phyloP scores from a whole-genome alignment of 2,113 vertebrate species.

The Clinocottus analis region DNA sequence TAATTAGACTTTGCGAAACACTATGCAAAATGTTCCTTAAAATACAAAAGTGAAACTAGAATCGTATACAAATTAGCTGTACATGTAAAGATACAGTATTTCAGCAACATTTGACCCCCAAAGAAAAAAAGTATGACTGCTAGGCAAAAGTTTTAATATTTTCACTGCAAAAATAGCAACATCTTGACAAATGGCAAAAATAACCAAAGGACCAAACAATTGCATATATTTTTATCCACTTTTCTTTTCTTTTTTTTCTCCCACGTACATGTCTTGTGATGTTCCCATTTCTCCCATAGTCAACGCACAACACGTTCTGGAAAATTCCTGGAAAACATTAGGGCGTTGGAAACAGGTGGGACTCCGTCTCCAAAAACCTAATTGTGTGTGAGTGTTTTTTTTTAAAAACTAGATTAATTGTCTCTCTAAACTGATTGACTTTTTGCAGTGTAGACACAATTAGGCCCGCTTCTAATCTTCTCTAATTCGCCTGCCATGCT shows the following conservation, averaged over 20 bases:
- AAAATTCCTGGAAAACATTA: constrained; percentile 27
- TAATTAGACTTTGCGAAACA: neutral
- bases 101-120: neutral
- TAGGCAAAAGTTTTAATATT: neutral
- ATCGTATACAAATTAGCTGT: neutral
- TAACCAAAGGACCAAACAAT: neutral
- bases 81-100: neutral
- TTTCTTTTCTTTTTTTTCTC: neutral
- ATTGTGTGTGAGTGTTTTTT: neutral
- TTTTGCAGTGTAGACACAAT: constrained; percentile 48
- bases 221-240: neutral
- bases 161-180: neutral
- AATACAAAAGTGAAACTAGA: neutral
- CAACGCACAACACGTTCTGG: neutral
- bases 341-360: neutral
- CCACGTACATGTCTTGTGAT: neutral
- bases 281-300: neutral
- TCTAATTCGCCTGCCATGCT: constrained; percentile 52
- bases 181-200: neutral
- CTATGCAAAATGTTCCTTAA: accelerated
- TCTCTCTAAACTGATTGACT: constrained; percentile 30
- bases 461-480: constrained; percentile 43
- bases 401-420: neutral
- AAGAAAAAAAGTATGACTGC: neutral
- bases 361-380: neutral